phyloP scores from a whole-genome alignment of 2,113 vertebrate species.

The Tachycineta bicolor region DNA sequence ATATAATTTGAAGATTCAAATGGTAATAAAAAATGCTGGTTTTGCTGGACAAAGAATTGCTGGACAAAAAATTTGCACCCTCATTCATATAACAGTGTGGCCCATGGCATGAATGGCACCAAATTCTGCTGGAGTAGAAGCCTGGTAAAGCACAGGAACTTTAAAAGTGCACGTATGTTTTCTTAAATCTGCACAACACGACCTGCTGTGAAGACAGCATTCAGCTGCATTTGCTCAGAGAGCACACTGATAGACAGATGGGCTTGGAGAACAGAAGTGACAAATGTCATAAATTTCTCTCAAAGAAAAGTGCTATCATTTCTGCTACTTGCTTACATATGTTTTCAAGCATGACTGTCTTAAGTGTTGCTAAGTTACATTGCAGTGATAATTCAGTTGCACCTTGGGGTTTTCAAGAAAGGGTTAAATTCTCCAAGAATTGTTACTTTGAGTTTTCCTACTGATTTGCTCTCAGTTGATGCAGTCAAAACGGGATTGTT shows the following conservation, averaged over 20 bases:
- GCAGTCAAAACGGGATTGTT: neutral
- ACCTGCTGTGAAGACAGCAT: neutral
- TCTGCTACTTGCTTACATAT: constrained; percentile 31
- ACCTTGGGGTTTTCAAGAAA: neutral
- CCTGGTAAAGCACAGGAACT: neutral
- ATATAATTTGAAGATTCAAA: neutral
- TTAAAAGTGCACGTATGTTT: neutral
- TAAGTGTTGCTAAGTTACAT: neutral
- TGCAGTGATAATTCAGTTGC: neutral
- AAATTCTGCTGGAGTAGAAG: neutral
- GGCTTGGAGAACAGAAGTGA: constrained; percentile 21
- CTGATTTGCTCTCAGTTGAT: neutral
- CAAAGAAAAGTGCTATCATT: constrained; percentile 12
- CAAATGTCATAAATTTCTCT: constrained; percentile 23
- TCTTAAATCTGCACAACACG: neutral
- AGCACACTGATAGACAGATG: constrained; percentile 39
- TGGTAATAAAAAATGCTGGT: accelerated
- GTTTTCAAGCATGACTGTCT: constrained; percentile 22
- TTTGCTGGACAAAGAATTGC: neutral
- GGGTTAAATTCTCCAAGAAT: neutral
- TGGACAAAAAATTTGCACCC: neutral
- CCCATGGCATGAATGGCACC: neutral
- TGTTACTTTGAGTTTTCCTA: neutral
- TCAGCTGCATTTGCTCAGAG: neutral
- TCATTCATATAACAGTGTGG: neutral